Conservation (phyloP, 1,140 invertebrate genomes). For the Drosophila aff. region DNA sequence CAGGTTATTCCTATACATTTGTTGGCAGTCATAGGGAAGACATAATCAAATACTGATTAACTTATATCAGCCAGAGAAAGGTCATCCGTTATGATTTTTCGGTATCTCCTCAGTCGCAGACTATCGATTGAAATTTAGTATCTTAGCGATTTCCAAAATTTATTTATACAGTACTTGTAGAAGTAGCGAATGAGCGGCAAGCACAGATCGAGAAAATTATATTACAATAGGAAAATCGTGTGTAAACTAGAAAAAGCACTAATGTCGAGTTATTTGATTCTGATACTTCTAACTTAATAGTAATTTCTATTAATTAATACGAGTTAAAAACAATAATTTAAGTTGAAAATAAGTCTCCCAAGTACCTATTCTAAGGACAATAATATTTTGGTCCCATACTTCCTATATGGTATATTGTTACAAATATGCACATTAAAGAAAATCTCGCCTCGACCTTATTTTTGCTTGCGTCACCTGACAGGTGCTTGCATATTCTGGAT, state of each 20-base stretch:
- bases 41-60: no score
- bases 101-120: not conserved
- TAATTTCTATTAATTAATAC: not conserved
- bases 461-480: not conserved
- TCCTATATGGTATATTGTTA: not conserved
- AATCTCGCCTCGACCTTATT: not conserved
- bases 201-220: no score
- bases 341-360: not conserved
- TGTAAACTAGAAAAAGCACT: no score
- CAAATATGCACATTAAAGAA: not conserved
- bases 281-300: not conserved
- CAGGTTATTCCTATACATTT: not conserved
- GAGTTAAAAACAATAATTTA: not conserved
- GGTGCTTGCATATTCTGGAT: constrained; percentile 25
- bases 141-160: not conserved
- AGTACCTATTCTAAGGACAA: not conserved
- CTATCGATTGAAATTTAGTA: not conserved
- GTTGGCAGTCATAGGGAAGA: not conserved
- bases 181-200: no score
- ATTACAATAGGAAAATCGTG: no score
- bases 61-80: no score
- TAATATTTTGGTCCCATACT: not conserved
- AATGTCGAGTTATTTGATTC: no score
- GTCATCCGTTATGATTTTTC: not conserved
- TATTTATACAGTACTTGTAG: no score